Evolutionary conservation across 2,888 invertebrate species (phyloP).

Genomic region (Cerastis leucographa): DNA sequence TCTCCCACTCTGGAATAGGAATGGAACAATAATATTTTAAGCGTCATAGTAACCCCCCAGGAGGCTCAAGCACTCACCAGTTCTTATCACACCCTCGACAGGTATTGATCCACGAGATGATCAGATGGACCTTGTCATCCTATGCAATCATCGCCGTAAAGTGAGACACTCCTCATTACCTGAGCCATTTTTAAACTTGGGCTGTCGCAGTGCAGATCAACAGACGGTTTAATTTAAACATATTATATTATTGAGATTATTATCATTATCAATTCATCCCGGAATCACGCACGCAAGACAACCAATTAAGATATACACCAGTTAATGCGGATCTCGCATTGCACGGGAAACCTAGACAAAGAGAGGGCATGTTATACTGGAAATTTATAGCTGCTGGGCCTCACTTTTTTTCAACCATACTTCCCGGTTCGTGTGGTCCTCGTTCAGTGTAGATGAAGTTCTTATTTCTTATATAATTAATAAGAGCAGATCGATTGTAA

Average conservation of each 20-base stretch:
- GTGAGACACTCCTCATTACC: background rate
- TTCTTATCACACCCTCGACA: background rate
- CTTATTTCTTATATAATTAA: background rate
- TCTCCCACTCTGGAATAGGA: too few relatives aligned
- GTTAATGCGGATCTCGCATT: too few relatives aligned
- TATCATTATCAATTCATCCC: background rate
- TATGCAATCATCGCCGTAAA: background rate
- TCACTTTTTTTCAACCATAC: background rate
- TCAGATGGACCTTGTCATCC: too few relatives aligned
- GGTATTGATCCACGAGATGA: too few relatives aligned
- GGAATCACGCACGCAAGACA: background rate
- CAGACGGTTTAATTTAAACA: background rate
- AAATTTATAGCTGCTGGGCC: background rate
- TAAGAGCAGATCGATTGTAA: background rate
- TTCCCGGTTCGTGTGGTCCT: background rate
- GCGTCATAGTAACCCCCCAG: too few relatives aligned
- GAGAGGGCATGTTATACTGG: too few relatives aligned
- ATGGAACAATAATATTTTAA: too few relatives aligned
- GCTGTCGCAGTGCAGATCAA: background rate
- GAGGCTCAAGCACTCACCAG: background rate
- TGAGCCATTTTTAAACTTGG: background rate
- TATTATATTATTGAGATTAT: background rate
- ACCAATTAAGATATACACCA: too few relatives aligned
- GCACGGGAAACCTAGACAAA: too few relatives aligned
- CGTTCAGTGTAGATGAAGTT: background rate